Base-by-base conservation (phyloP, 2,888 invertebrate species). In the Metalampra italica region DNA sequence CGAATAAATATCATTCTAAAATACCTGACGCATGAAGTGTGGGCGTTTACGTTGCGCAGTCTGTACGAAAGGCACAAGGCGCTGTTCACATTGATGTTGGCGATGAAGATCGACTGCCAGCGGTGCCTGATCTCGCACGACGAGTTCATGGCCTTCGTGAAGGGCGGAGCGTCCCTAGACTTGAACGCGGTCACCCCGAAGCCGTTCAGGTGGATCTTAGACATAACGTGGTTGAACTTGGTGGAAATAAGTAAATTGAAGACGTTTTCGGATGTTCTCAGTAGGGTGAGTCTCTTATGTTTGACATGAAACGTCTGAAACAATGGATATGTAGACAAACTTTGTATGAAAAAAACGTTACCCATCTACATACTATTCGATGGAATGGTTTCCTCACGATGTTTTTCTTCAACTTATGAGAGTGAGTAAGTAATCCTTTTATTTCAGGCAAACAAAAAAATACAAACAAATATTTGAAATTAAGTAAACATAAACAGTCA, bases 171-270 rank as follows among this genome's bases (percentile, higher is more conserved):
- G 9, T 97, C 98, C 0, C 80, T 98, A 51, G 98, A 98, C 78
- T 85, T 98, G 47, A 97, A 98, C 79, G 97, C 97, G 3, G 98
- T 98, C 0, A 91, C 93, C 1, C 96, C 97, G 0, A 98, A 98
- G 81, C 98, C 98, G 0, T 97, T 97, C 69, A 93, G 93, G 63
- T 98, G 98, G 98, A 97, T 98, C 65, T 89, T 97, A 47, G 98
- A 98, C 68, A 96, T 98, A 56, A 97, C 98, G 0, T 98, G 98
- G 98, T 80, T 98, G 37, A 98, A 98, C 89, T 90, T 98, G 56
- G 98, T 98, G 0, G 97, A 97, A 81, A 95, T 98, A 14, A 96
- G 95, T 71, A 96, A 96, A 75, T 78, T 98, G 47, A 91, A 93
- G 29, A 93, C 91, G 9, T 98, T 98, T 78, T 87, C 91, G 1